phyloP scores from a whole-genome alignment of 2,797 vertebrate genomes.

The Karalla daura region DNA sequence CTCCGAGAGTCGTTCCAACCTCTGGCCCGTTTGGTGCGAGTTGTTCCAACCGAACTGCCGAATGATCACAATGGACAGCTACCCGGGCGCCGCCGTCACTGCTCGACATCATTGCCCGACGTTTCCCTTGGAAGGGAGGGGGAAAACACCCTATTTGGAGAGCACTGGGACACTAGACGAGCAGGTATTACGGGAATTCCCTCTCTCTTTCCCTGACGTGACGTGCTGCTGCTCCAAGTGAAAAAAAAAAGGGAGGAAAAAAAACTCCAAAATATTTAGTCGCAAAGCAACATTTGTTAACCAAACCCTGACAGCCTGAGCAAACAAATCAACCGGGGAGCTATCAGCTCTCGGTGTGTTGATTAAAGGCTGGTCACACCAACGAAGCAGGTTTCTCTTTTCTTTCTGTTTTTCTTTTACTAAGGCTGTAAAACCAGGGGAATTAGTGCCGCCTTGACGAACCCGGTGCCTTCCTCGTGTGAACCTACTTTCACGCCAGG shows the following conservation, averaged over 20 bases:
- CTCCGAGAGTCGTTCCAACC: too few relatives aligned
- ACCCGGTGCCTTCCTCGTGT: background rate
- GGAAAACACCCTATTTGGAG: slow-evolving; percentile 15
- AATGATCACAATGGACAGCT: too few relatives aligned
- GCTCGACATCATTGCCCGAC: too few relatives aligned
- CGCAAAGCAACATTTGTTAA: background rate
- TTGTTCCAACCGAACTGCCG: too few relatives aligned
- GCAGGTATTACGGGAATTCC: slow-evolving; percentile 8
- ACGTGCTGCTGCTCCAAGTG: too few relatives aligned
- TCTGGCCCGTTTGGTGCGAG: too few relatives aligned
- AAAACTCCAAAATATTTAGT: background rate
- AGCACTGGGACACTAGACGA: background rate
- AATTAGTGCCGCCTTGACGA: background rate
- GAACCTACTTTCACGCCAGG: too few relatives aligned
- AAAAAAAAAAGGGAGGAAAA: slow-evolving; percentile 2
- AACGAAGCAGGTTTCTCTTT: too few relatives aligned
- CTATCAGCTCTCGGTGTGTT: background rate
- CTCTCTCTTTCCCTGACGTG: slow-evolving; percentile 3
- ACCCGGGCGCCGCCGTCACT: too few relatives aligned
- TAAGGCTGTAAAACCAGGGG: too few relatives aligned
- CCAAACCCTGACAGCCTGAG: background rate
- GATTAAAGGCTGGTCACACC: slow-evolving; percentile 18
- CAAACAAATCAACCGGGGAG: slow-evolving; percentile 9
- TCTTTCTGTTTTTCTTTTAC: too few relatives aligned
- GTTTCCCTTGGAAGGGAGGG: slow-evolving; percentile 12